Conservation (phyloP, 2,797 vertebrate genomes). For the Sebastes itinus region DNA sequence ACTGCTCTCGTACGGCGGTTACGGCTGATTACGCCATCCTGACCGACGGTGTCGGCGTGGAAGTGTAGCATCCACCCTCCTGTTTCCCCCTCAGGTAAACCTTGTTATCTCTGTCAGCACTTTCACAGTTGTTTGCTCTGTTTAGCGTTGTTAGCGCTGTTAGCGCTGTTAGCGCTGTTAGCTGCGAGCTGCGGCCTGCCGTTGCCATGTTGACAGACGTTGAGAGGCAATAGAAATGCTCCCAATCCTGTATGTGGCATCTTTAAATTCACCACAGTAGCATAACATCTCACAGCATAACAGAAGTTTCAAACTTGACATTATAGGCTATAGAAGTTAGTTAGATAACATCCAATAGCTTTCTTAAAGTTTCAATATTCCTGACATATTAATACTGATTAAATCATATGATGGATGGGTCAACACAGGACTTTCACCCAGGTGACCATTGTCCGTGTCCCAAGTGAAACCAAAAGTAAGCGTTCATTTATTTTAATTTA, state of each 20-base stretch:
- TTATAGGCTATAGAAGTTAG: neutral
- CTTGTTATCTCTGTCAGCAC: neutral
- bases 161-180: too few relatives aligned
- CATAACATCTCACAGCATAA: neutral
- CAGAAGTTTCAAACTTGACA: neutral
- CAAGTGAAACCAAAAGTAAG: too few relatives aligned
- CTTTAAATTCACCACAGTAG: neutral
- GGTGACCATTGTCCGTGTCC: too few relatives aligned
- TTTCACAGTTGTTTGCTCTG: neutral
- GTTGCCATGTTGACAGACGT: too few relatives aligned
- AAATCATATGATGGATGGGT: neutral
- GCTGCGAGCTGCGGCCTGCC: accelerated
- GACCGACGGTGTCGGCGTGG: accelerated
- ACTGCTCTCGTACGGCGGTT: too few relatives aligned
- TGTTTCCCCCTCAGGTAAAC: neutral
- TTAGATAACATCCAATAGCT: neutral
- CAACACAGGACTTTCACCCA: too few relatives aligned
- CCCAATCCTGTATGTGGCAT: too few relatives aligned
- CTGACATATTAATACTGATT: neutral
- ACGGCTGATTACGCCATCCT: accelerated
- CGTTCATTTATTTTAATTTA: too few relatives aligned
- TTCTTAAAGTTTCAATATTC: neutral
- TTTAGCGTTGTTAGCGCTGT: too few relatives aligned
- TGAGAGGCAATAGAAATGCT: too few relatives aligned
- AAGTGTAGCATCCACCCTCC: neutral